Evolutionary conservation across 2,797 vertebrate species (phyloP).

Genomic region (Denticeps clupeoides): DNA sequence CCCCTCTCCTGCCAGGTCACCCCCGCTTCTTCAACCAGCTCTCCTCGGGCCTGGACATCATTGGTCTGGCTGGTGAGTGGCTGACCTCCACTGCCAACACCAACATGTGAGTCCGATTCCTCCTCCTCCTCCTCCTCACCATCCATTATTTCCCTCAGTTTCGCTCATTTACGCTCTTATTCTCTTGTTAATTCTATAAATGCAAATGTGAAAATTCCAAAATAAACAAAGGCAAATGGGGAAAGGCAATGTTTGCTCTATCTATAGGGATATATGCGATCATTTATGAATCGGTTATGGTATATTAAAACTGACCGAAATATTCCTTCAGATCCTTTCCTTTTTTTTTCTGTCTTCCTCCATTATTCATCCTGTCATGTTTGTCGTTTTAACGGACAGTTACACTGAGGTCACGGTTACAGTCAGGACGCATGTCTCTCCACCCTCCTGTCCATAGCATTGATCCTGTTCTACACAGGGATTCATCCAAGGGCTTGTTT

Average conservation of each 20-base stretch:
- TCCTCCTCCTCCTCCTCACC: neutral
- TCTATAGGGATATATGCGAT: no score
- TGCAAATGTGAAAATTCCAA: no score
- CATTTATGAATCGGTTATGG: no score
- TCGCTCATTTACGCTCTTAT: neutral
- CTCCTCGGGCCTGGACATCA: constrained; percentile 89
- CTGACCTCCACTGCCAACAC: constrained; percentile 96
- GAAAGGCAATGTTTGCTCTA: no score
- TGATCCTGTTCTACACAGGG: no score
- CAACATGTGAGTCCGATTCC: constrained; percentile 27
- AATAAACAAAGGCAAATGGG: no score
- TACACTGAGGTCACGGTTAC: constrained; percentile 87
- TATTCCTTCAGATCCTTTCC: no score
- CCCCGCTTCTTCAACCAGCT: constrained; percentile 97
- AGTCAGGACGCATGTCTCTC: constrained; percentile 1
- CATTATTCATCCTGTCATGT: neutral
- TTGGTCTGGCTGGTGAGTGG: constrained; percentile 95
- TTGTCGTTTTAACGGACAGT: no score
- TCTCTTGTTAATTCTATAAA: neutral
- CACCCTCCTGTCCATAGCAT: no score
- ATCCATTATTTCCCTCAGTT: neutral
- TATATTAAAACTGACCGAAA: no score
- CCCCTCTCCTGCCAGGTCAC: constrained; percentile 63
- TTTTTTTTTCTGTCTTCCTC: neutral
- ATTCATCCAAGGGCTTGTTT: no score